Evolutionary conservation across 2,888 invertebrate genomes (phyloP).

Genomic region (Agrochola macilenta): DNA sequence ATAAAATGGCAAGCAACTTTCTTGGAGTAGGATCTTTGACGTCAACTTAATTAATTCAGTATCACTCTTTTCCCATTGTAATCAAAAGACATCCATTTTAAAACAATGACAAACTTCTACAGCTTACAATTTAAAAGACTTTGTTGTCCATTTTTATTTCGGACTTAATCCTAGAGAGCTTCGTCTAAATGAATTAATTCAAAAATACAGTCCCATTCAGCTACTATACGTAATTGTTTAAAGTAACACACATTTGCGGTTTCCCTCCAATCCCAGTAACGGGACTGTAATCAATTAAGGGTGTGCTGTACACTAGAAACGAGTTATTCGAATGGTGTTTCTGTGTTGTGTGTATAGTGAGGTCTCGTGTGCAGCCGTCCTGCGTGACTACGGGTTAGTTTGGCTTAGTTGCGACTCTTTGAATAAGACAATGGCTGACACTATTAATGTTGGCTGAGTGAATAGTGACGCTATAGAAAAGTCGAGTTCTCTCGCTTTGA

Average conservation of each 20-base stretch:
- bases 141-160: slow-evolving; percentile 33
- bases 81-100: slow-evolving; percentile 24
- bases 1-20: slow-evolving; percentile 2
- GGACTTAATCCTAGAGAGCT: slow-evolving; percentile 24
- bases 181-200: slow-evolving; percentile 51
- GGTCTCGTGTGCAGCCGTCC: slow-evolving; percentile 51
- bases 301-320: slow-evolving; percentile 62
- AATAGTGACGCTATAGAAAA: slow-evolving; percentile 58
- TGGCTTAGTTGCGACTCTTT: slow-evolving; percentile 69
- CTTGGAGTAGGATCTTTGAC: not conserved
- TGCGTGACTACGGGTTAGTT: slow-evolving; percentile 65
- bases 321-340: slow-evolving; percentile 68
- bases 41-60: slow-evolving; percentile 4
- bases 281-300: slow-evolving; percentile 73
- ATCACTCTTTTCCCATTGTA: slow-evolving; percentile 14
- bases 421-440: slow-evolving; percentile 67
- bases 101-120: slow-evolving; percentile 43
- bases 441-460: slow-evolving; percentile 62
- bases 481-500: slow-evolving; percentile 44
- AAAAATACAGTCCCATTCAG: slow-evolving; percentile 45
- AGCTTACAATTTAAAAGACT: slow-evolving; percentile 31
- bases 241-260: slow-evolving; percentile 66
- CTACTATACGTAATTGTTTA: slow-evolving; percentile 55
- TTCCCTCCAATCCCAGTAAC: slow-evolving; percentile 45
- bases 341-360: slow-evolving; percentile 57